Base-by-base conservation (phyloP, 30 jellyfish, hydroid and myxozoan species). In the Pseudorhiza aurosa region DNA sequence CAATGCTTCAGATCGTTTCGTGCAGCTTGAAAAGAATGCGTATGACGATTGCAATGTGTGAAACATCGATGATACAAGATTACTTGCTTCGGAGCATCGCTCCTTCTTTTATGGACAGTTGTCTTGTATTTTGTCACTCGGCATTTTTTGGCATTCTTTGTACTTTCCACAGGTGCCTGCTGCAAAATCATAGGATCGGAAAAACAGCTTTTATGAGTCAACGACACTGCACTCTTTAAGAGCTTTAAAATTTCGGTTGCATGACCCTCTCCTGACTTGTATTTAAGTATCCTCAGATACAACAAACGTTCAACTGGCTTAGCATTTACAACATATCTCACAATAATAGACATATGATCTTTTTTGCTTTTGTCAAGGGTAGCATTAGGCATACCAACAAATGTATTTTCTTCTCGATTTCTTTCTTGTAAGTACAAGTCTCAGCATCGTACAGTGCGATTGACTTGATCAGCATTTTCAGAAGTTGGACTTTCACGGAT, bases 251-350 rank as follows among this genome's bases (percentile, higher is more conserved):
- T 72, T n/a, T 55, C 85, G 28, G 58, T 42, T 26, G 85, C 85
- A 55, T 74, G 87, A 27, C 77, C 87, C 55, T 55, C 56, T 56
- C 77, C 87, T 27, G 77, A 50, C 64, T 74, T 50, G 87, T 50
- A 77, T 25, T 22, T 42, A 18, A 53, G 30, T 31, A 12, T 39
- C 7, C 10, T 7, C 50, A 39, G 12, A 12, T 12, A 12, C 50
- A 39, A 12, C 7, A 74, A 62, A 26, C 87, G 50, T 35, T 50
- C 77, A 60, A 74, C 77, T 32, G 77, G 87, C 55, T 74, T 19
- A 50, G 46, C 65, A 32, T 74, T 37, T 25, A 74, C 22, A 35
- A 74, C 77, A 43, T 56, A 74, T 56, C 77, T 55, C 64, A 74
- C 65, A 57, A 74, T 77, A 74, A 30, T 55, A 44, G 87, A 74